A percentile compares a stretch with the other conserved stretches of the same genome.
Evolutionary conservation across 2,113 vertebrate species (phyloP).

Genomic region (Nyctibius bracteatus): DNA sequence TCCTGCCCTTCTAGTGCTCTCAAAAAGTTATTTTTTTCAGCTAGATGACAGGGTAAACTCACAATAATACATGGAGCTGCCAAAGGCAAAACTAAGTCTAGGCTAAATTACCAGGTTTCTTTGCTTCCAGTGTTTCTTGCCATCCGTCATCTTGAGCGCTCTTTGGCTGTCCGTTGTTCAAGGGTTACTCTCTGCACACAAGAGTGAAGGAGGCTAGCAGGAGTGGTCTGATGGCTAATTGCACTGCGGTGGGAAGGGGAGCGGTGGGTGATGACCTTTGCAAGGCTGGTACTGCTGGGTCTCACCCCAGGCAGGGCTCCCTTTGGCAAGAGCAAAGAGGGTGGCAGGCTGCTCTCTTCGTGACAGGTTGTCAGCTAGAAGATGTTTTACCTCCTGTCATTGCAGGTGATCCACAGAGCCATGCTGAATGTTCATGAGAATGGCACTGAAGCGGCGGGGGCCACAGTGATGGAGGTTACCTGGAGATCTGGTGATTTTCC

Average conservation of each 20-base stretch:
- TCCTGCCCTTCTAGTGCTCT: background rate
- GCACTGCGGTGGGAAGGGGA: accelerated
- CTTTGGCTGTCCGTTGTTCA: background rate
- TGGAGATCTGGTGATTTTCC: conserved; percentile 74
- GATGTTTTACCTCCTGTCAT: background rate
- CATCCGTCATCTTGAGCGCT: background rate
- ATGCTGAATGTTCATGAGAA: conserved; percentile 84
- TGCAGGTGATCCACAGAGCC: conserved; percentile 83
- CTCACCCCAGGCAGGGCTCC: background rate
- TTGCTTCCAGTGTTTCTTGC: background rate
- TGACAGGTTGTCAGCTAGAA: background rate
- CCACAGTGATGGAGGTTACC: conserved; percentile 73
- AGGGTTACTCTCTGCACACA: background rate
- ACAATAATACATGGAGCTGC: conserved; percentile 30
- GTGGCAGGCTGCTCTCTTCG: background rate
- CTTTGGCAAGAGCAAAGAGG: background rate
- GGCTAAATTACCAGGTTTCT: conserved; percentile 40
- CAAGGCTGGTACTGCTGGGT: background rate
- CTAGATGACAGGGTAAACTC: conserved; percentile 45
- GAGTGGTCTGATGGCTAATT: background rate
- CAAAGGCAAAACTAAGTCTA: background rate
- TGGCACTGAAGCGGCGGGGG: conserved; percentile 76
- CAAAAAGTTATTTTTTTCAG: conserved; percentile 13
- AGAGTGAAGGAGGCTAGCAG: background rate
- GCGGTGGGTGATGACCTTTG: background rate